A percentile compares a stretch with the other conserved stretches of the same genome.
phyloP scores from a whole-genome alignment of 2,797 vertebrate species.

The Peromyscus aztecus region DNA sequence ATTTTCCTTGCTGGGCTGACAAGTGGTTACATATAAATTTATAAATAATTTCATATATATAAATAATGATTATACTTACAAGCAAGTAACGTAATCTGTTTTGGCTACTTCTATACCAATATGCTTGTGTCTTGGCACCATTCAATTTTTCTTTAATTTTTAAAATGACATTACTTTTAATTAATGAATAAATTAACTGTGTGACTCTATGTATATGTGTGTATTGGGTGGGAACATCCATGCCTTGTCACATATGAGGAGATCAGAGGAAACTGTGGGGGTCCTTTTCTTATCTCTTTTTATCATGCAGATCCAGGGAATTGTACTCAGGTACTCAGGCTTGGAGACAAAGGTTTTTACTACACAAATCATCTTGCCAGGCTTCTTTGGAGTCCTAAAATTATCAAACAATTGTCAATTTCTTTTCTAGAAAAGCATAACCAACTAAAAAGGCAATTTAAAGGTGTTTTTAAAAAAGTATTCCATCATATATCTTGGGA shows the following conservation, averaged over 20 bases:
- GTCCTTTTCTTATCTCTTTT: background rate
- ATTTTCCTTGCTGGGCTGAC: background rate
- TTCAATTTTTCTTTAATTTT: background rate
- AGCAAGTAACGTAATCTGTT: background rate
- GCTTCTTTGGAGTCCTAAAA: background rate
- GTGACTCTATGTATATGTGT: background rate
- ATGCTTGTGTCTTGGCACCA: background rate
- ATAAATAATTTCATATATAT: background rate
- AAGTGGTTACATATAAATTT: background rate
- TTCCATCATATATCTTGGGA: background rate
- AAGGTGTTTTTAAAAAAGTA: background rate
- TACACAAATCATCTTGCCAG: background rate
- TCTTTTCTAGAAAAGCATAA: background rate
- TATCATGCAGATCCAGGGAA: no score
- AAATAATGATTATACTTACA: background rate
- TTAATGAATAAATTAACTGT: background rate
- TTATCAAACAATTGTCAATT: background rate
- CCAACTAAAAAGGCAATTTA: background rate
- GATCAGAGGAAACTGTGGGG: no score
- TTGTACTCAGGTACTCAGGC: background rate
- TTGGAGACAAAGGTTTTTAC: background rate
- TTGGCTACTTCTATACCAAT: background rate
- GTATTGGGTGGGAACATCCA: background rate
- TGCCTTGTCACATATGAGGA: background rate
- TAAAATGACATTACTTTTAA: background rate